Evolutionary conservation across 92 coral and sea anemone species (phyloP).

Genomic region (Actinostola sp.): DNA sequence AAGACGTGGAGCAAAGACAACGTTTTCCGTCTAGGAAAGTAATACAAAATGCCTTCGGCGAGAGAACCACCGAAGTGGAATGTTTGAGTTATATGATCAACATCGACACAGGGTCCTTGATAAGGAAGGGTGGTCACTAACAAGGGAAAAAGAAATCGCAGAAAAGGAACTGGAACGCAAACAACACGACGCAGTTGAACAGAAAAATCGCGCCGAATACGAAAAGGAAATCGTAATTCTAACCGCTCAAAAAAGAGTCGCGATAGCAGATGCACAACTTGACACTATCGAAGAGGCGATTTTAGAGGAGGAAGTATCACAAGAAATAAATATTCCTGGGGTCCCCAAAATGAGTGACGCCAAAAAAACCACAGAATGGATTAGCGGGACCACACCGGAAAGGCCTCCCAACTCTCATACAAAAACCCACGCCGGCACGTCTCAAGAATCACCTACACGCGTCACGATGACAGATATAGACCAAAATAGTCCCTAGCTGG

Average conservation of each 20-base stretch:
- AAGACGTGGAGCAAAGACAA: too few relatives aligned
- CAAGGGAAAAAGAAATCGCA: constrained; percentile 10
- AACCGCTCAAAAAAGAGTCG: constrained; percentile 16
- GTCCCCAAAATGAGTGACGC: background rate
- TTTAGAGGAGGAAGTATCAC: constrained; percentile 9
- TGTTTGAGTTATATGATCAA: too few relatives aligned
- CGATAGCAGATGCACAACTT: constrained; percentile 24
- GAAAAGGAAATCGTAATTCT: constrained; percentile 17
- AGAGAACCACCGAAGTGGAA: too few relatives aligned
- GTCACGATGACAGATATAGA: background rate
- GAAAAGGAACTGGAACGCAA: constrained; percentile 20
- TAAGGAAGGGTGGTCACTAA: too few relatives aligned
- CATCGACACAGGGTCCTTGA: too few relatives aligned
- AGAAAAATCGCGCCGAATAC: constrained; percentile 16
- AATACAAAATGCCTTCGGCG: too few relatives aligned
- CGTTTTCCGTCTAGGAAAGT: too few relatives aligned
- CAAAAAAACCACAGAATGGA: constrained; percentile 20
- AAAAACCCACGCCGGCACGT: too few relatives aligned
- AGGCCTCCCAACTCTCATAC: background rate
- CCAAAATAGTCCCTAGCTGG: background rate
- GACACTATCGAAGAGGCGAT: constrained; percentile 23
- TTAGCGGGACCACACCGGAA: background rate
- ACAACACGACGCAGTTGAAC: constrained; percentile 2
- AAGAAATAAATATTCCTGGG: background rate
- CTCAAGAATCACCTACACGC: background rate